Percentiles rank a stretch among this genome's conserved stretches.
Evolutionary conservation across 2,113 vertebrate genomes (phyloP).

Genomic region (Rhabdomys dilectus): DNA sequence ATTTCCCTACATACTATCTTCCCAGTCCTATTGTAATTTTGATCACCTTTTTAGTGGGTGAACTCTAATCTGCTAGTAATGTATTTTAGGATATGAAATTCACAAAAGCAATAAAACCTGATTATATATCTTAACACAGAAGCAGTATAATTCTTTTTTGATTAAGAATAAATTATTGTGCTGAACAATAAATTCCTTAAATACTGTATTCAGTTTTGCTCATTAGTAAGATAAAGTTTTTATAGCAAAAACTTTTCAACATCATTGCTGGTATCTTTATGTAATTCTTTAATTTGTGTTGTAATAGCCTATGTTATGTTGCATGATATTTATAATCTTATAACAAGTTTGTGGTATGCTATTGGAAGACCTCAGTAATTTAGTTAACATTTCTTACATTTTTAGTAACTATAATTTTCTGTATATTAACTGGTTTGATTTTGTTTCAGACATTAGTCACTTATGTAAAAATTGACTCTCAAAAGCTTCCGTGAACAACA

Average conservation of each 20-base stretch:
- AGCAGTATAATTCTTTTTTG: not conserved
- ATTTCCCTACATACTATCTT: not conserved
- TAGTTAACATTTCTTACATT: not conserved
- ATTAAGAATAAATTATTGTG: not conserved
- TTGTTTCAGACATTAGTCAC: conserved; percentile 5
- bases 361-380: not conserved
- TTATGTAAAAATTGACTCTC: conserved; percentile 11
- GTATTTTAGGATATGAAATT: not conserved
- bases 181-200: not conserved
- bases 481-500: conserved; percentile 8
- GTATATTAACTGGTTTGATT: not conserved
- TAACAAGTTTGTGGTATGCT: not conserved
- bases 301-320: not conserved
- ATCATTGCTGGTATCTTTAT: not conserved
- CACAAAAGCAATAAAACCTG: not conserved
- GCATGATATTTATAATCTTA: not conserved
- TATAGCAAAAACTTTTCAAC: not conserved
- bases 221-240: not conserved
- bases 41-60: not conserved
- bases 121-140: not conserved
- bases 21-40: not conserved
- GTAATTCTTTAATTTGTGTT: not conserved
- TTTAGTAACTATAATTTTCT: not conserved
- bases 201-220: not conserved
- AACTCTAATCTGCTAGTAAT: not conserved